These are phyloP conservation scores for Coregonus clupeaformis DNA, from an alignment of 2,113 vertebrate species.

Conservation along the genomic window DNA sequence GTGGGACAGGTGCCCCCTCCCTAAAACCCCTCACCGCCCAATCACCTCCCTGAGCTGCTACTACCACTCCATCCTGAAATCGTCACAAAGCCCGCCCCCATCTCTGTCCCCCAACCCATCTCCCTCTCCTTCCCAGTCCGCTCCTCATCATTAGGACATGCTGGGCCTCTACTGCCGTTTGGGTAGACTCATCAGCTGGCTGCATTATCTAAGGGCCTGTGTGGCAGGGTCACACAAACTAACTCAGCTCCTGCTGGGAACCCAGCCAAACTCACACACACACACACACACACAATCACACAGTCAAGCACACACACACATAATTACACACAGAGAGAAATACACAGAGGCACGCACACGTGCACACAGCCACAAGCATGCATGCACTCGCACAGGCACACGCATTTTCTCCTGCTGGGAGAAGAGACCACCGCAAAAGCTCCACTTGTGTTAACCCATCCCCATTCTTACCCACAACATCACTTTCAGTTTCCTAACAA, in stretches of 20 bases:
- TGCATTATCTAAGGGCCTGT: constrained; percentile 81
- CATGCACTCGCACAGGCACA: not conserved
- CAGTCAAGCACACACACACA: too few species aligned
- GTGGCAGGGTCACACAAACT: constrained; percentile 83
- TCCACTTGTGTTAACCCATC: not conserved
- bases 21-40: not conserved
- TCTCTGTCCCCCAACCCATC: too few species aligned
- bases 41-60: not conserved
- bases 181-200: constrained; percentile 85
- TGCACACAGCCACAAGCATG: not conserved
- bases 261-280: constrained; percentile 57
- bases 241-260: constrained; percentile 66
- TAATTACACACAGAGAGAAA: too few species aligned
- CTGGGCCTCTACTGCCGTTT: constrained; percentile 60
- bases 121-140: constrained; percentile 2
- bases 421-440: constrained; percentile 17
- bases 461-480: not conserved
- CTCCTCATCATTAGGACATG: constrained; percentile 86
- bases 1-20: constrained; percentile 60
- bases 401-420: too few species aligned
- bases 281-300: too few species aligned
- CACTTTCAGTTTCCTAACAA: not conserved
- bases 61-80: not conserved
- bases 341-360: too few species aligned
- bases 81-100: not conserved